Evolutionary conservation across 2,888 invertebrate genomes (phyloP).

Genomic region (Smittia sp.): DNA sequence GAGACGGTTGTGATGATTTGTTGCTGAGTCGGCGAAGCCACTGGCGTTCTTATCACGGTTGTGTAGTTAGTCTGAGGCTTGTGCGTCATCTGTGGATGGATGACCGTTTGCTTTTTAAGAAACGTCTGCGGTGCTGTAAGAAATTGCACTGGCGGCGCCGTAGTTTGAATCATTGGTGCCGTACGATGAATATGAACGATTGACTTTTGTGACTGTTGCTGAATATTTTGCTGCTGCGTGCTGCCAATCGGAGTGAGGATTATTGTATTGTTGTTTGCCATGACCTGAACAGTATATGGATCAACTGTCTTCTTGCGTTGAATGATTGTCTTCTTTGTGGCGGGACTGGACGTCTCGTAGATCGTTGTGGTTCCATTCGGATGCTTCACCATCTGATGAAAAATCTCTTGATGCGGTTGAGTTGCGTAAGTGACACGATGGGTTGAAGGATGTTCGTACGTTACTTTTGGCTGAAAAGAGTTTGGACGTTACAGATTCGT

Average conservation of each 20-base stretch:
- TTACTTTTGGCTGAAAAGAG: constrained; percentile 20
- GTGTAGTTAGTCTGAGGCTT: constrained; percentile 25
- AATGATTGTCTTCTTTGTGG: constrained; percentile 33
- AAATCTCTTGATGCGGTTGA: constrained; percentile 31
- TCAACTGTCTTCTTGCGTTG: constrained; percentile 33
- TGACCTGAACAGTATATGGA: constrained; percentile 36
- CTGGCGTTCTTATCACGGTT: constrained; percentile 31
- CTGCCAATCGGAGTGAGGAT: constrained; percentile 36
- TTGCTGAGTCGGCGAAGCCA: not conserved
- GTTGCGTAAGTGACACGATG: constrained; percentile 25
- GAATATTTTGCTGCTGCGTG: not conserved
- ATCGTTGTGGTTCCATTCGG: constrained; percentile 35
- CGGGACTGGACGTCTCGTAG: constrained; percentile 24
- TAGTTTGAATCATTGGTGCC: constrained; percentile 26
- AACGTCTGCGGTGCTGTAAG: constrained; percentile 7
- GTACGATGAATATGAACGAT: constrained; percentile 34
- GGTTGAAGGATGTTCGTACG: constrained; percentile 24
- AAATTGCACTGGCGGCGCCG: constrained; percentile 29
- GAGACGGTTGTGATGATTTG: constrained; percentile 14
- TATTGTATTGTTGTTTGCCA: constrained; percentile 38
- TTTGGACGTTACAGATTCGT: not conserved
- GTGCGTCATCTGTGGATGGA: constrained; percentile 24
- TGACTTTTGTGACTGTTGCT: constrained; percentile 28
- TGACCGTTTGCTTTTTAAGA: constrained; percentile 33
- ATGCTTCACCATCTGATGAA: constrained; percentile 38